Base-by-base conservation (phyloP, 1,140 invertebrate genomes). In the Sitobion miscanthi region DNA sequence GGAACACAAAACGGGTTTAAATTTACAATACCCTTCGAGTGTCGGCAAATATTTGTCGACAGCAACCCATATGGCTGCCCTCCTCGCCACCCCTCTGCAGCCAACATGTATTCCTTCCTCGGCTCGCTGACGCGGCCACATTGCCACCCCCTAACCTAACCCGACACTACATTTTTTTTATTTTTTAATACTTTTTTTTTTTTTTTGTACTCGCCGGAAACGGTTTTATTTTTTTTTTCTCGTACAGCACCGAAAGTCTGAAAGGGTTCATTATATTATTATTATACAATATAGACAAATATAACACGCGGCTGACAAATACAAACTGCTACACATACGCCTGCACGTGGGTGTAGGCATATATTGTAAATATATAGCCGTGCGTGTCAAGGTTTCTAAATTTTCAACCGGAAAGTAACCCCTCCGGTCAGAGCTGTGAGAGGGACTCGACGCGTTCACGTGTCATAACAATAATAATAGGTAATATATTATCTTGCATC, bases 1-100 rank as follows among this genome's bases (percentile, higher is more conserved):
- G 91, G 57, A 86, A 93, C 91, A 93, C 91, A 93, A 91, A 77
- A 93, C 91, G 91, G 91, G 91, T 93, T 93, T 93, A 86, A 93
- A 92, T 92, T 92, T 92, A 92, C 91, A 93, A 86, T 93, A 93
- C 82, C 91, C 82, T 93, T 93, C 42, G 82, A 93, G 91, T 93
- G 91, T 86, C 91, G 49, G 91, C 82, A 93, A 93, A 93, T 93
- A 93, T 93, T 93, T 93, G 91, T 86, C 91, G 91, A 93, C 82
- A 69, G 89, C 89, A 69, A 90, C 57, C 89, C 89, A 90, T 90
- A 90, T 90, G 89, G 89, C 89, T 14, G 89, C 54, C 30, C n/a
- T 38, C 14, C 38, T 42, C 88, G 30, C 35, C 11, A 9, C 52
- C 35, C n/a, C 88, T 0, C 52, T 35, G 35, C 35, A 35, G 35